Evolutionary conservation across 2,113 vertebrate genomes (phyloP).

Genomic region (Pseudorasbora parva): DNA sequence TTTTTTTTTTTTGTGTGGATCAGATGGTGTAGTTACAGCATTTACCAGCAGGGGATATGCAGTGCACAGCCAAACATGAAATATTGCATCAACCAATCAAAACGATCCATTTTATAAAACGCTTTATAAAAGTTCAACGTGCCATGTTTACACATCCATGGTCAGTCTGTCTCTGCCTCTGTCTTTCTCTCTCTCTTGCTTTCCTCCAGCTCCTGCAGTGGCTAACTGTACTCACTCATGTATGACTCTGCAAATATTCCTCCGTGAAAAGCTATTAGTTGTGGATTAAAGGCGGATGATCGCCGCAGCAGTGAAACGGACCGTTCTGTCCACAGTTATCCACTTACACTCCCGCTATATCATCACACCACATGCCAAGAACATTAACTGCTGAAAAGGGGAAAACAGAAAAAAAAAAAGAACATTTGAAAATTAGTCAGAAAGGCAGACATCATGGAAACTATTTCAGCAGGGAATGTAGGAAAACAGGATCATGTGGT

Average conservation of each 20-base stretch:
- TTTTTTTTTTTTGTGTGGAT: too few species aligned
- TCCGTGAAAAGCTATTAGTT: slow-evolving; percentile 31
- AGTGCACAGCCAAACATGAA: neutral
- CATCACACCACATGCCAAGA: slow-evolving; percentile 32
- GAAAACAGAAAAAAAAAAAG: neutral
- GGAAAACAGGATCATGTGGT: slow-evolving; percentile 43
- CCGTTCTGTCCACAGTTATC: slow-evolving; percentile 45
- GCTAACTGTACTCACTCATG: slow-evolving; percentile 27
- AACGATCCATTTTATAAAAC: neutral
- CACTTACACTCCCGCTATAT: slow-evolving; percentile 34
- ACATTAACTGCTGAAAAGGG: slow-evolving; percentile 18
- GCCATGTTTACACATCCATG: neutral
- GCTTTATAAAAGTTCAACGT: neutral
- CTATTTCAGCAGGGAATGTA: slow-evolving; percentile 26
- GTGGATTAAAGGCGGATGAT: slow-evolving; percentile 48
- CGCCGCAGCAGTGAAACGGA: slow-evolving; percentile 15
- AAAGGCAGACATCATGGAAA: slow-evolving; percentile 56
- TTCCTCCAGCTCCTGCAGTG: neutral
- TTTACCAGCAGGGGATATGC: neutral
- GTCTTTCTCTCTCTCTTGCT: neutral
- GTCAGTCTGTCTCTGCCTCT: neutral
- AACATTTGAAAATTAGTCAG: slow-evolving; percentile 30
- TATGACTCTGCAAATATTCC: slow-evolving; percentile 45
- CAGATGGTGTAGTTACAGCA: neutral
- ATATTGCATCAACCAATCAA: neutral